Evolutionary conservation across 2,888 invertebrate genomes (phyloP).

Genomic region (Dolichopus griseipennis): DNA sequence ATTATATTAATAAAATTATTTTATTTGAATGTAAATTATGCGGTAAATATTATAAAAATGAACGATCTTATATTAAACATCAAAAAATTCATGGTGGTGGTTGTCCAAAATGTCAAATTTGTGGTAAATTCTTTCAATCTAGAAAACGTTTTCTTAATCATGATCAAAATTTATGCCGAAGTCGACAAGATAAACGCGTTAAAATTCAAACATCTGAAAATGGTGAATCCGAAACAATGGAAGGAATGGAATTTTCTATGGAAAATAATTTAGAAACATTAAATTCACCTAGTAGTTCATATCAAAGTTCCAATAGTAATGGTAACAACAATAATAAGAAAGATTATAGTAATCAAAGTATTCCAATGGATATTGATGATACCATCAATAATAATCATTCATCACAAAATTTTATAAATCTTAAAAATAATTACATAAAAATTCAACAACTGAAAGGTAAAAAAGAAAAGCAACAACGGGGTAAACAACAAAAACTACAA

Average conservation of each 20-base stretch:
- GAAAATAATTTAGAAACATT: too few relatives aligned
- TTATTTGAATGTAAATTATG: conserved; percentile 2
- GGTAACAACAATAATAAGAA: not conserved
- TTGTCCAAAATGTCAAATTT: not conserved
- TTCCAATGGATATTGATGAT: not conserved
- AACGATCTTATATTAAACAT: not conserved
- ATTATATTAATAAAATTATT: conserved; percentile 1
- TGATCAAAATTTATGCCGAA: not conserved
- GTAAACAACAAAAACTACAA: not conserved
- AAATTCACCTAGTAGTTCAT: too few relatives aligned
- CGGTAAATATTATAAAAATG: conserved; percentile 3
- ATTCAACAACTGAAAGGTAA: too few relatives aligned
- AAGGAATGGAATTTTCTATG: too few relatives aligned
- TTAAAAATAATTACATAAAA: too few relatives aligned
- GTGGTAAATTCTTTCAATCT: not conserved
- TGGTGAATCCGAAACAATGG: not conserved
- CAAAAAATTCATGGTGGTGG: not conserved
- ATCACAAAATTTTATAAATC: too few relatives aligned
- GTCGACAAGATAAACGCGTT: not conserved
- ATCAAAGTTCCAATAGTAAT: not conserved
- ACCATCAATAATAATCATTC: not conserved
- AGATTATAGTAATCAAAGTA: not conserved
- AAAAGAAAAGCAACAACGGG: too few relatives aligned
- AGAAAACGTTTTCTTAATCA: not conserved
- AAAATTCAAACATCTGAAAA: not conserved